These are phyloP conservation scores for Chaitophorus viminalis DNA, from an alignment of 2,888 invertebrate species.

Conservation along the genomic window DNA sequence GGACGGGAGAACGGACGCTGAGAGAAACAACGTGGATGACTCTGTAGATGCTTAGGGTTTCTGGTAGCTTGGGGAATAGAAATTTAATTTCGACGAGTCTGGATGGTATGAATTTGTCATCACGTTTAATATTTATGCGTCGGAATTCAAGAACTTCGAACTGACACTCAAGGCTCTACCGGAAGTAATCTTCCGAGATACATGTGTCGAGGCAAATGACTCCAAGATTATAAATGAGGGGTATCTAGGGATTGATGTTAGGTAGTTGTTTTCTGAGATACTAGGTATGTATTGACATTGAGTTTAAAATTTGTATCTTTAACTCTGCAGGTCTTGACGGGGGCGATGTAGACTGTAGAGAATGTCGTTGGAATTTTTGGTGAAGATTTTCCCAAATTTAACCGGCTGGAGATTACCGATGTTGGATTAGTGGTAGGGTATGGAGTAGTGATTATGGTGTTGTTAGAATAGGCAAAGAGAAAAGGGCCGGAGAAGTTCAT, in stretches of 20 bases:
- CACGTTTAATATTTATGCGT: neutral
- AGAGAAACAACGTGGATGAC: neutral
- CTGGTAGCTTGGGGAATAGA: neutral
- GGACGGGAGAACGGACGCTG: neutral
- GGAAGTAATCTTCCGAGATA: neutral
- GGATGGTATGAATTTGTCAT: neutral
- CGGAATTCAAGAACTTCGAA: neutral
- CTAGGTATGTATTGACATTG: no score
- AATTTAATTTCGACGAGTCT: neutral
- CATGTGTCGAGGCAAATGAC: neutral
- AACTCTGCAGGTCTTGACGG: no score
- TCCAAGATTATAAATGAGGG: neutral
- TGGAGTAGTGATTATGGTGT: no score
- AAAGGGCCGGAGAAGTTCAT: no score
- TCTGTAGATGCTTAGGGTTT: neutral
- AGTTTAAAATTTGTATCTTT: no score
- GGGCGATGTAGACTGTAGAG: no score
- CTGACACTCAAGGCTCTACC: neutral
- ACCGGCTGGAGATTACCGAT: no score
- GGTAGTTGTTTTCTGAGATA: neutral
- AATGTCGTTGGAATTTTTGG: no score
- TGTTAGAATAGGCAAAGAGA: no score
- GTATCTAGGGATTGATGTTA: neutral
- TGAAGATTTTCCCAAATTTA: no score
- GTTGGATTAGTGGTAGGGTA: no score